These are phyloP conservation scores for Metridium senile DNA, from an alignment of 92 coral and sea anemone species.

Conservation along the genomic window DNA sequence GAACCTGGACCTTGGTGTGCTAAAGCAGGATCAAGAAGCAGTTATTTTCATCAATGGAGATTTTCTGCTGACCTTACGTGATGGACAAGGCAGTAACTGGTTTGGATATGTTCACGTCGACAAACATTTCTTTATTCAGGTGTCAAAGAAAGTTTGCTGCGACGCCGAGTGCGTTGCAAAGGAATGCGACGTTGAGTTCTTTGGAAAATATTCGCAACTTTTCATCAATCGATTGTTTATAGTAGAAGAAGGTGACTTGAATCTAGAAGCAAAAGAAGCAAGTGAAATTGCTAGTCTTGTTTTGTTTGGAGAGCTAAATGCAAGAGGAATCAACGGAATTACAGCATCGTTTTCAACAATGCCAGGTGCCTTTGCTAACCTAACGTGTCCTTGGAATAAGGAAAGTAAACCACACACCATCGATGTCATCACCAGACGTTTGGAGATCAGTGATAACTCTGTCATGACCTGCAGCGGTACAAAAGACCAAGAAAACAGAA, in stretches of 20 bases:
- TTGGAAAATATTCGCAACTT: constrained; percentile 46
- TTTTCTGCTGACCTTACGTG: constrained; percentile 44
- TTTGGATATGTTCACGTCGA: constrained; percentile 47
- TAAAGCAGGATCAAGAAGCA: constrained; percentile 49
- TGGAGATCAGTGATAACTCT: constrained; percentile 48
- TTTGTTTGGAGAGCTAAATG: constrained; percentile 43
- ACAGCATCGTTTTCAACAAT: constrained; percentile 44
- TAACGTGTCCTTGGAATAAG: constrained; percentile 17
- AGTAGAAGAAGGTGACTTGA: constrained; percentile 44
- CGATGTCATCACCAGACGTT: constrained; percentile 47
- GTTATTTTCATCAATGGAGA: constrained; percentile 43
- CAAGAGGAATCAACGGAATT: constrained; percentile 49
- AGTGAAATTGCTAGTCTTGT: constrained; percentile 44
- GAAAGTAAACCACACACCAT: constrained; percentile 15
- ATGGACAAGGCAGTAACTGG: constrained; percentile 45
- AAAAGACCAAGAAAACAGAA: constrained; percentile 17
- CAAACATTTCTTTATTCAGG: constrained; percentile 46
- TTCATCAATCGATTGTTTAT: constrained; percentile 34
- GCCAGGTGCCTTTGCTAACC: constrained; percentile 48
- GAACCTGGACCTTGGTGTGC: constrained; percentile 41
- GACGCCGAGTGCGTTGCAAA: constrained; percentile 53
- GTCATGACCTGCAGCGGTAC: constrained; percentile 24
- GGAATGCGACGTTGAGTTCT: constrained; percentile 52
- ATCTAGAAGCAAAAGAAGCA: constrained; percentile 32
- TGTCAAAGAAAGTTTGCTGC: constrained; percentile 39